Percentiles rank a stretch among this genome's conserved stretches.
phyloP scores from a whole-genome alignment of 1,140 invertebrate genomes.

The Pseudomyrmex cubaensis region DNA sequence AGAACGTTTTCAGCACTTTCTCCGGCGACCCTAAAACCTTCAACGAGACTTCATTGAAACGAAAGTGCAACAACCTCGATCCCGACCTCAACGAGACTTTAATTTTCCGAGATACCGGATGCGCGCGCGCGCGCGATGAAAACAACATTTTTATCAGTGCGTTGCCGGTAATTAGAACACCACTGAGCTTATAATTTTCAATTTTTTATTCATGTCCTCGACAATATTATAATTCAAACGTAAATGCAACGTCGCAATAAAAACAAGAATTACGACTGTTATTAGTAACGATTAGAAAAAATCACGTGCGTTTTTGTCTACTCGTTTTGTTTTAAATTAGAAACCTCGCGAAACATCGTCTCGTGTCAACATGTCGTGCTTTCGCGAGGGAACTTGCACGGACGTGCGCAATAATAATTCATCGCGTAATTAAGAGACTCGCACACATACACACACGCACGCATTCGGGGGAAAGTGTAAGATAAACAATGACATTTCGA shows the following conservation, averaged over 20 bases:
- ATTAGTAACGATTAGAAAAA: no score
- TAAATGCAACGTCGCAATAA: neutral
- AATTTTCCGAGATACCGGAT: neutral
- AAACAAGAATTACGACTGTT: neutral
- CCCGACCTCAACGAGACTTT: neutral
- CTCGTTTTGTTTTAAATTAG: neutral
- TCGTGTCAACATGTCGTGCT: neutral
- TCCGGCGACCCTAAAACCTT: conserved; percentile 77
- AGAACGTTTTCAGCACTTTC: conserved; percentile 73
- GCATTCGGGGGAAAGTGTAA: neutral
- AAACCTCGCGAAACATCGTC: neutral
- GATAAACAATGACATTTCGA: conserved; percentile 7
- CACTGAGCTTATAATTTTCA: neutral
- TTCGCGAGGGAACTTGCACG: neutral
- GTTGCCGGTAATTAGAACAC: neutral
- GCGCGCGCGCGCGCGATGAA: no score
- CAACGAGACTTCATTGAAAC: conserved; percentile 57
- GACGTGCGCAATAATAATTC: neutral
- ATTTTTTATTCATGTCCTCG: no score
- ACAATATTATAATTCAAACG: neutral
- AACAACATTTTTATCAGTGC: neutral
- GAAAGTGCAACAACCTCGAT: conserved; percentile 77
- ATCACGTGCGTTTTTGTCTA: no score
- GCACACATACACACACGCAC: no score
- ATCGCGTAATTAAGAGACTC: neutral